Evolutionary conservation across 2,113 vertebrate species (phyloP).

Genomic region (Struthidea cinerea): DNA sequence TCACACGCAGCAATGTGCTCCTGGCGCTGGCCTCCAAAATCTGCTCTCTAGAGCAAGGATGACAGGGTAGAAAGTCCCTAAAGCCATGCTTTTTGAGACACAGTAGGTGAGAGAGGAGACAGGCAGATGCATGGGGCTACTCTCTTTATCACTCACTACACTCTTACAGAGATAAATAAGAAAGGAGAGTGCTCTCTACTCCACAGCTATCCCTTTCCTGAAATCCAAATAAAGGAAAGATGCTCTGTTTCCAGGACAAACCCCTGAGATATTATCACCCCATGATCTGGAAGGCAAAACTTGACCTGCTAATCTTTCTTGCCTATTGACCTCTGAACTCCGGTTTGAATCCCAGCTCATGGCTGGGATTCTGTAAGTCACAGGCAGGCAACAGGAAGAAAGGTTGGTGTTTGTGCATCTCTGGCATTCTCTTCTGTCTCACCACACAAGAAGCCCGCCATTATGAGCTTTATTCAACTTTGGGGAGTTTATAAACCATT

Average conservation of each 20-base stretch:
- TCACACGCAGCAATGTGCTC: background rate
- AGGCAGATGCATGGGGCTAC: background rate
- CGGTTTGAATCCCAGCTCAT: background rate
- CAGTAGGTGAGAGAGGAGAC: background rate
- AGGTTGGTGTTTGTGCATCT: background rate
- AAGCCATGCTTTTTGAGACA: background rate
- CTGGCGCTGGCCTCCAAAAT: background rate
- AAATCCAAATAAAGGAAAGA: background rate
- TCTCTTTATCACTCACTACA: background rate
- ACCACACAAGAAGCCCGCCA: background rate
- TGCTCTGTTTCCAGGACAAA: background rate
- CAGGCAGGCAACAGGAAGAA: background rate
- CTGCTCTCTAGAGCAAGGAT: background rate
- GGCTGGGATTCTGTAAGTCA: background rate
- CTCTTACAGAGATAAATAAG: background rate
- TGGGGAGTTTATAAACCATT: background rate
- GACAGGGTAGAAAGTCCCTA: background rate
- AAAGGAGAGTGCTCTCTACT: background rate
- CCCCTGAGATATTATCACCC: background rate
- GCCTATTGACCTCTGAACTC: background rate
- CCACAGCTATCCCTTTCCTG: background rate
- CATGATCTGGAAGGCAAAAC: background rate
- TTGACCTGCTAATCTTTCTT: background rate
- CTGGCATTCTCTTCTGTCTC: background rate
- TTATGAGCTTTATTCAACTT: background rate